Conservation (phyloP, 2,888 invertebrate genomes). For the Drosophila affinis region DNA sequence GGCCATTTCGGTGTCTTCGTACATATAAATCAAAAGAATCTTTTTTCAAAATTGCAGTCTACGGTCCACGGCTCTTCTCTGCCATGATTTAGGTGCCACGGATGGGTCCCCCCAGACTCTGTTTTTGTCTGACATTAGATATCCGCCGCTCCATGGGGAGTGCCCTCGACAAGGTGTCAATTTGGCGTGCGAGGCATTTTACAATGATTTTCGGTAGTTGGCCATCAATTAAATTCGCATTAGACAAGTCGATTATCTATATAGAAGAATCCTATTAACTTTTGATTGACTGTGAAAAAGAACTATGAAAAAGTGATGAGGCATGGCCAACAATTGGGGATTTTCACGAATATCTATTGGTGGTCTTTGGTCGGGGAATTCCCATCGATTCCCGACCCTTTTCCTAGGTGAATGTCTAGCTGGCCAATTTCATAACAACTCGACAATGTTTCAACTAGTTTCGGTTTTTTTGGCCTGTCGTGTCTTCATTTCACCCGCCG, state of each 20-base stretch:
- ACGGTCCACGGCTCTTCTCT: constrained; percentile 26
- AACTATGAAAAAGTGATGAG: background rate
- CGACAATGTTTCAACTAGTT: constrained; percentile 17
- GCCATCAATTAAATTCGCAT: constrained; percentile 69
- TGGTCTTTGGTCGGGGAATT: background rate
- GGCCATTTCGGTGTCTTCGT: constrained; percentile 58
- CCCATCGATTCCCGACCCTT: constrained; percentile 2
- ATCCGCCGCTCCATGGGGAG: constrained; percentile 7
- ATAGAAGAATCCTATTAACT: background rate
- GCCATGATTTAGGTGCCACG: constrained; percentile 40
- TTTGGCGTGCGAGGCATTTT: constrained; percentile 37
- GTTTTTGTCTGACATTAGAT: constrained; percentile 57
- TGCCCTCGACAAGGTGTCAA: constrained; percentile 58
- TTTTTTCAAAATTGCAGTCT: constrained; percentile 53
- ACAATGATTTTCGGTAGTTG: constrained; percentile 11
- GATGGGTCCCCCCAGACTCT: constrained; percentile 32
- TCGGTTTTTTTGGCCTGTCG: constrained; percentile 19
- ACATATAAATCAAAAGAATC: constrained; percentile 66
- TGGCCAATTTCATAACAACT: constrained; percentile 30
- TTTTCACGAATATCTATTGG: background rate
- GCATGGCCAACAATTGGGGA: background rate
- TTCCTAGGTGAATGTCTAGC: constrained; percentile 22
- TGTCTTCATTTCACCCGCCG: constrained; percentile 30
- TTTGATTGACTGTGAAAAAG: background rate
- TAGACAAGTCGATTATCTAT: constrained; percentile 29